phyloP scores from a whole-genome alignment of 2,888 invertebrate genomes.

The Hecatera dysodea region DNA sequence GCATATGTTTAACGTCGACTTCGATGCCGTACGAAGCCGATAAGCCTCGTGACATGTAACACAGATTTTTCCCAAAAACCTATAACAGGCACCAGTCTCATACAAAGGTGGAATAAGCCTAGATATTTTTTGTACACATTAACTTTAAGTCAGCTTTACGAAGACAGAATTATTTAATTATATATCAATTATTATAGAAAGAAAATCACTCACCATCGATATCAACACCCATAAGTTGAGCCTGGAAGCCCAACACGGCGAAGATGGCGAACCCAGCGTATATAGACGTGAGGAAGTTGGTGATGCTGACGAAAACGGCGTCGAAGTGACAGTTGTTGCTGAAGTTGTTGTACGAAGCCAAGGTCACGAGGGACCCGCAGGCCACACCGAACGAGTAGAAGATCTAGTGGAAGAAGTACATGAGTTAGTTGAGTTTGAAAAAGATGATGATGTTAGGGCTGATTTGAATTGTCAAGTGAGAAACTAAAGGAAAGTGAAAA shows the following conservation, averaged over 20 bases:
- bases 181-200: no score
- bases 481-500: not conserved
- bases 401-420: conserved; percentile 86
- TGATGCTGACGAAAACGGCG: conserved; percentile 93
- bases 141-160: no score
- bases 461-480: not conserved
- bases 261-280: conserved; percentile 96
- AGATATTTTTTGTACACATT: no score
- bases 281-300: conserved; percentile 94
- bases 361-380: conserved; percentile 93
- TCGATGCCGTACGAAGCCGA: no score
- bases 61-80: no score
- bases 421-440: not conserved
- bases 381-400: conserved; percentile 96
- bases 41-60: no score
- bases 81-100: no score
- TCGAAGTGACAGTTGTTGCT: conserved; percentile 94
- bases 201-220: conserved; percentile 86
- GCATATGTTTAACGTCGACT: no score
- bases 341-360: conserved; percentile 94
- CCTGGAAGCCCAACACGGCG: conserved; percentile 94
- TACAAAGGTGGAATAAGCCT: no score
- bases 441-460: not conserved
- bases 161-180: no score
- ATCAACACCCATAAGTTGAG: conserved; percentile 92